phyloP scores from a whole-genome alignment of 35 echinoderm and acorn worm genomes.

The Lytechinus pictus region DNA sequence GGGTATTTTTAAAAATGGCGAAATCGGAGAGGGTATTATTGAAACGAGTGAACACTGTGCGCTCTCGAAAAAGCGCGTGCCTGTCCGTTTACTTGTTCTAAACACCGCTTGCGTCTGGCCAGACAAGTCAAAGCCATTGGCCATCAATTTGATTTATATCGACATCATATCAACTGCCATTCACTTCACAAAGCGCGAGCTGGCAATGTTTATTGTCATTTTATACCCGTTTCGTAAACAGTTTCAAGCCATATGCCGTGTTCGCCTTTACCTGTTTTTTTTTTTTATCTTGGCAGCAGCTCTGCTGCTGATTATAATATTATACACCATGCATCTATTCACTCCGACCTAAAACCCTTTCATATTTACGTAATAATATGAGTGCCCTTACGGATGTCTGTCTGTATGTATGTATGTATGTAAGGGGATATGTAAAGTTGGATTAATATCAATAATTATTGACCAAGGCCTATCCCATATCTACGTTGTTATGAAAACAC shows the following conservation, averaged over 20 bases:
- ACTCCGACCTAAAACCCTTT: not conserved
- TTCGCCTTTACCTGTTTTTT: not conserved
- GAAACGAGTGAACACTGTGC: not conserved
- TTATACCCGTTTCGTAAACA: constrained; percentile 53
- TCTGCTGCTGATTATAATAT: not conserved
- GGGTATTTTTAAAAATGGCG: not conserved
- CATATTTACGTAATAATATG: no score
- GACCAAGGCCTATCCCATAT: no score
- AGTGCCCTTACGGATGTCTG: no score
- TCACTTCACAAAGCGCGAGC: not conserved
- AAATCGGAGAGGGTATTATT: not conserved
- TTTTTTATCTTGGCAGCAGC: not conserved
- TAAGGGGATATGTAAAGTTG: no score
- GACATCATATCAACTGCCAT: constrained; percentile 22
- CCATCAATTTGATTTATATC: constrained; percentile 53
- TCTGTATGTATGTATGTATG: no score
- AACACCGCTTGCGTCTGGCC: not conserved
- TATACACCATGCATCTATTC: not conserved
- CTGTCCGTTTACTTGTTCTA: not conserved
- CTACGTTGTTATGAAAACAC: no score
- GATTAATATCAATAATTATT: no score
- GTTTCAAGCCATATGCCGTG: constrained; percentile 37
- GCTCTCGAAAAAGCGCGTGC: not conserved
- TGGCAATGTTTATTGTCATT: constrained; percentile 48
- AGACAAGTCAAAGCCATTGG: not conserved